Percentiles rank a stretch among this genome's conserved stretches.
These are phyloP conservation scores for Samia ricini DNA, from an alignment of 1,140 invertebrate genomes.

Conservation along the genomic window DNA sequence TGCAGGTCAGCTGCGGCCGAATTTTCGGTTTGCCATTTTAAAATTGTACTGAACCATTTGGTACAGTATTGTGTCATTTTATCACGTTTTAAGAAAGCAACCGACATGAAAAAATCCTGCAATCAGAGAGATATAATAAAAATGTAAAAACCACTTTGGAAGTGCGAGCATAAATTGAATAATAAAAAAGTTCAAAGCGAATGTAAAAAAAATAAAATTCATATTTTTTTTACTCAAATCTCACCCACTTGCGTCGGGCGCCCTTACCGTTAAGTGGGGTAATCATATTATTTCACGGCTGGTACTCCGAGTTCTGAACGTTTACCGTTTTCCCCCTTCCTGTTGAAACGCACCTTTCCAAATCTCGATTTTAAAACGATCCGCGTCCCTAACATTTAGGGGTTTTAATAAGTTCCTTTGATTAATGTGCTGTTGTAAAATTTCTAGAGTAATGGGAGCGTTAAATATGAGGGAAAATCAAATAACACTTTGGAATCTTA, in stretches of 20 bases:
- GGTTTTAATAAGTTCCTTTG: too few relatives aligned
- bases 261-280: constrained; percentile 1
- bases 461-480: too few relatives aligned
- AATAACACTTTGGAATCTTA: too few relatives aligned
- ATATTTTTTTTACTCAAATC: not conserved
- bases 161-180: not conserved
- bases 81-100: too few relatives aligned
- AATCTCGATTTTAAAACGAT: not conserved
- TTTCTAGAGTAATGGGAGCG: too few relatives aligned
- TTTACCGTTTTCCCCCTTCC: not conserved
- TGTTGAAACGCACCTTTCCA: not conserved
- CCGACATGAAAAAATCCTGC: not conserved
- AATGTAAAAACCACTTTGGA: not conserved
- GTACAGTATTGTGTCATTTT: too few relatives aligned
- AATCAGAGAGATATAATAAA: not conserved
- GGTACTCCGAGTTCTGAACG: not conserved
- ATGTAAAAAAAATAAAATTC: too few relatives aligned
- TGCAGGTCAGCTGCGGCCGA: too few relatives aligned
- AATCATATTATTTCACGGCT: constrained; percentile 2
- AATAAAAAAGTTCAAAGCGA: constrained; percentile 2
- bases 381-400: too few relatives aligned
- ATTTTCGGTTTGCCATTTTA: too few relatives aligned
- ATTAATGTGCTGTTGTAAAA: too few relatives aligned
- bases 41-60: too few relatives aligned
- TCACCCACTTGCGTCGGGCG: not conserved